These are phyloP conservation scores for Sebastes diploproa DNA, from an alignment of 2,797 vertebrate species.

Conservation along the genomic window DNA sequence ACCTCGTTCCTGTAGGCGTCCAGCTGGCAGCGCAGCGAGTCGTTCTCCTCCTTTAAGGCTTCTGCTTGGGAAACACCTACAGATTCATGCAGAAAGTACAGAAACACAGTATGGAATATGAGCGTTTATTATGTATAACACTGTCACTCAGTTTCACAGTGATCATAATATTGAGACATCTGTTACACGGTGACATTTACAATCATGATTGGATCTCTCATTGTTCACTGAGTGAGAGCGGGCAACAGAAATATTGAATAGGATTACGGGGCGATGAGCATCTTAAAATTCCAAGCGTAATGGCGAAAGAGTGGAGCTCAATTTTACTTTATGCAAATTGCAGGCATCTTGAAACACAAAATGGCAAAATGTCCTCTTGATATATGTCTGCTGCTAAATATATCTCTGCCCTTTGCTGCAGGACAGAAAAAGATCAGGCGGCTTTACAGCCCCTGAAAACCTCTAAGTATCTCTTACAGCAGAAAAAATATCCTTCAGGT, in stretches of 20 bases:
- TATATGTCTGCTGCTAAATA: slow-evolving; percentile 25
- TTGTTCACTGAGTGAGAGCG: not conserved
- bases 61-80: slow-evolving; percentile 87
- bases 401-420: not conserved
- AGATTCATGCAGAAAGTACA: not conserved
- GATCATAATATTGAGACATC: not conserved
- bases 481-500: not conserved
- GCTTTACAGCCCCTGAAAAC: slow-evolving; percentile 2
- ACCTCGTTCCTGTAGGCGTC: slow-evolving; percentile 94
- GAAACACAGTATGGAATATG: not conserved
- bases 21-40: slow-evolving; percentile 93
- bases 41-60: slow-evolving; percentile 93
- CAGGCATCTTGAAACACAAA: not conserved
- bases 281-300: not conserved
- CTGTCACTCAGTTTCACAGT: not conserved
- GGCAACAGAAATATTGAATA: not conserved
- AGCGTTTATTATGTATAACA: not conserved
- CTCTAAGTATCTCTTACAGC: not conserved
- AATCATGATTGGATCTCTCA: not conserved
- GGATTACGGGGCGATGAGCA: not conserved
- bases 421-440: not conserved
- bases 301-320: not conserved
- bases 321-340: slow-evolving; percentile 16
- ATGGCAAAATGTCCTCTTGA: not conserved
- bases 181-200: not conserved